Evolutionary conservation across 2,888 invertebrate species (phyloP).

Genomic region (Pseudococcus jackbeardsleyi): DNA sequence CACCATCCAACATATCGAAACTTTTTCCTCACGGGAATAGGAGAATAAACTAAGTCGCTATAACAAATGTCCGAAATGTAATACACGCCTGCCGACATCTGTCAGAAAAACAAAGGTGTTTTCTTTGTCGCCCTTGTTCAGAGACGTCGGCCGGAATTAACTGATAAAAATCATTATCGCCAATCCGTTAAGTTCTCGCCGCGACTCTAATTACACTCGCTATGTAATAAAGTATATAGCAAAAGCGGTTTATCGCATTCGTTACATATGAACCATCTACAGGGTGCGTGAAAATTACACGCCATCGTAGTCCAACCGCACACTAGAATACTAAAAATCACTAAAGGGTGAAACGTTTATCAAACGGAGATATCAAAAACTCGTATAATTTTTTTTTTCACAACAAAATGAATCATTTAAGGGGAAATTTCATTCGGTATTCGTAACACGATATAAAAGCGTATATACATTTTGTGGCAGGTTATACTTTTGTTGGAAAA

Average conservation of each 20-base stretch:
- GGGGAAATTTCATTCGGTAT: background rate
- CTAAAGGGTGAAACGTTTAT: background rate
- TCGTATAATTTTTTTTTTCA: background rate
- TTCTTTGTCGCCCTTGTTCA: slow-evolving; percentile 63
- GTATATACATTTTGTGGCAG: background rate
- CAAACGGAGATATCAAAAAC: slow-evolving; percentile 7
- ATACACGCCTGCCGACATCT: slow-evolving; percentile 57
- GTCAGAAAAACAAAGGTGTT: slow-evolving; percentile 63
- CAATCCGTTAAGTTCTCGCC: slow-evolving; percentile 62
- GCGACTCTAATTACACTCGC: slow-evolving; percentile 60
- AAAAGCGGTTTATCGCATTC: slow-evolving; percentile 53
- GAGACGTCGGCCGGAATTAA: slow-evolving; percentile 63
- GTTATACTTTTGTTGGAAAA: background rate
- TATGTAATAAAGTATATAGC: slow-evolving; percentile 8
- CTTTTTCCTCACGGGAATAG: slow-evolving; percentile 61
- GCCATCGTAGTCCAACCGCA: background rate
- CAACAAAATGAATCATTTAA: slow-evolving; percentile 5
- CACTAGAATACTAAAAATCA: background rate
- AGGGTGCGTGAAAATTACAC: slow-evolving; percentile 46
- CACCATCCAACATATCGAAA: background rate
- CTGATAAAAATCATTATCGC: slow-evolving; percentile 64
- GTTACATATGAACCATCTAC: slow-evolving; percentile 49
- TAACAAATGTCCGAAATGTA: slow-evolving; percentile 59
- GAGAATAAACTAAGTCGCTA: slow-evolving; percentile 16
- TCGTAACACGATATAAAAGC: background rate